phyloP scores from a whole-genome alignment of 2,113 vertebrate genomes.

The Arvicanthis niloticus region DNA sequence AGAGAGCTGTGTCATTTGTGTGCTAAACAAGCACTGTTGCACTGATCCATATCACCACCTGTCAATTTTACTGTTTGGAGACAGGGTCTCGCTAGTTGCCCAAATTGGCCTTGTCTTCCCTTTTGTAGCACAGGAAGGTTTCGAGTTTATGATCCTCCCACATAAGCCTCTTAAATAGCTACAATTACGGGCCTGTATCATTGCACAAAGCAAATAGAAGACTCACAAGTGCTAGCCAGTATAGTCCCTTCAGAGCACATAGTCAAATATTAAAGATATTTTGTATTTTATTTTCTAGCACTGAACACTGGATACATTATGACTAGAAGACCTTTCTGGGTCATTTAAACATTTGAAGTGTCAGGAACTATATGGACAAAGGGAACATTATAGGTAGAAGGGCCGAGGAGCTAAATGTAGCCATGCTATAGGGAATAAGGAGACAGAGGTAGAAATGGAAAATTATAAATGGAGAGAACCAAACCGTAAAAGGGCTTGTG shows the following conservation, averaged over 20 bases:
- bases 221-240: conserved; percentile 3
- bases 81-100: neutral
- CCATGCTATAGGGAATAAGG: neutral
- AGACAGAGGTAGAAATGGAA: conserved; percentile 18
- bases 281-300: conserved; percentile 11
- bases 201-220: neutral
- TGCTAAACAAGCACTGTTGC: neutral
- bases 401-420: neutral
- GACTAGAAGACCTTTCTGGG: conserved; percentile 11
- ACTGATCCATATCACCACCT: neutral
- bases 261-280: conserved; percentile 13
- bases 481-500: neutral
- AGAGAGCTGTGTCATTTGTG: neutral
- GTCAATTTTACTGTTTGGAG: neutral
- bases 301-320: conserved; percentile 6
- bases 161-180: neutral
- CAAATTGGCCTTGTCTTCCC: neutral
- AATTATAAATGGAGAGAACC: neutral
- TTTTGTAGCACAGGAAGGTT: no score
- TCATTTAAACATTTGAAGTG: neutral
- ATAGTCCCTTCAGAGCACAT: neutral
- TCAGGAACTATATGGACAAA: neutral
- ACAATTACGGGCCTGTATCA: neutral
- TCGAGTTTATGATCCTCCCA: neutral
- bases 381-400: neutral